These are phyloP conservation scores for Polydrusus tereticollis DNA, from an alignment of 2,888 invertebrate genomes.

Conservation along the genomic window DNA sequence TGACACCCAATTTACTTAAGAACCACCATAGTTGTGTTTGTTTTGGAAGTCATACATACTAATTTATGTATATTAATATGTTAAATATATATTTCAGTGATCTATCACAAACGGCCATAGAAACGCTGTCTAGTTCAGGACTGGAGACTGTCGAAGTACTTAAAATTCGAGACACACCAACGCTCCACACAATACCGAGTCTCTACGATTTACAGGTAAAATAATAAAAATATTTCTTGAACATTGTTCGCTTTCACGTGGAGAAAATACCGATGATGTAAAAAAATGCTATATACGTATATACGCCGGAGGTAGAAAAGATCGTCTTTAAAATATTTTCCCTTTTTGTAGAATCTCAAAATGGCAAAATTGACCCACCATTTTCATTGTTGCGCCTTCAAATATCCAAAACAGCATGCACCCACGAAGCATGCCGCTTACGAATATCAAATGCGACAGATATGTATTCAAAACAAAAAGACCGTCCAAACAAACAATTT, in stretches of 20 bases:
- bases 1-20: no score
- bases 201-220: conserved; percentile 84
- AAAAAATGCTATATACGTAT: no score
- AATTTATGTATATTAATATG: no score
- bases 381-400: conserved; percentile 92
- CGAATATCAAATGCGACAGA: conserved; percentile 68
- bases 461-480: conserved; percentile 55
- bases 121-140: conserved; percentile 79
- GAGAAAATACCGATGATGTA: neutral
- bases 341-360: conserved; percentile 72
- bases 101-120: conserved; percentile 84
- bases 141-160: conserved; percentile 79
- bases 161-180: conserved; percentile 79
- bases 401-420: conserved; percentile 85
- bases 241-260: neutral
- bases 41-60: no score
- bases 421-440: conserved; percentile 77
- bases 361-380: conserved; percentile 84
- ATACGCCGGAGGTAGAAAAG: neutral
- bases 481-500: conserved; percentile 40
- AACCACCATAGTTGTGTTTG: no score
- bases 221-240: conserved; percentile 45
- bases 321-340: neutral
- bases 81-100: conserved; percentile 75
- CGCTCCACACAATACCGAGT: conserved; percentile 85